Percentiles rank a stretch among this genome's conserved stretches.
phyloP scores from a whole-genome alignment of 2,888 invertebrate species.

The Chrysomela aeneicollis region DNA sequence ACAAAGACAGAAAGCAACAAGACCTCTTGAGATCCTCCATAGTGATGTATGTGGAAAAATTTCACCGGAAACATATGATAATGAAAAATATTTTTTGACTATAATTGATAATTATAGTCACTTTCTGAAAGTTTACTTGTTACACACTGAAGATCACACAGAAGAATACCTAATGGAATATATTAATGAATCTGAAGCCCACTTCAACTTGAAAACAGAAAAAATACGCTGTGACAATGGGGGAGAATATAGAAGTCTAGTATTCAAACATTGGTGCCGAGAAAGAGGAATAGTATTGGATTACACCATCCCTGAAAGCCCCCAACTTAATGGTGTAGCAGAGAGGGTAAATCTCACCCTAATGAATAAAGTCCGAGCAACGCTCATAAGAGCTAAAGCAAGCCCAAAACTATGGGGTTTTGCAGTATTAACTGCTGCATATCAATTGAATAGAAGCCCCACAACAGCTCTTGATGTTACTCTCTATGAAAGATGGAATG shows the following conservation, averaged over 20 bases:
- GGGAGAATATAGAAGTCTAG: neutral
- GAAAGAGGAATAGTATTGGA: no score
- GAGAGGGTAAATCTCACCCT: neutral
- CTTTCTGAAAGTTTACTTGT: no score
- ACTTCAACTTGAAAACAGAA: neutral
- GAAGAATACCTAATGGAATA: neutral
- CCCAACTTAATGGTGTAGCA: neutral
- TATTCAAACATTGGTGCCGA: no score
- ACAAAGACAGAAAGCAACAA: no score
- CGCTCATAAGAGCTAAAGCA: neutral
- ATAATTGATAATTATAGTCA: no score
- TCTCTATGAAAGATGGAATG: neutral
- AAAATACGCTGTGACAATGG: constrained; percentile 3
- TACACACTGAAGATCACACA: constrained; percentile 3
- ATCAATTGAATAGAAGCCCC: neutral
- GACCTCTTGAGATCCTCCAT: no score
- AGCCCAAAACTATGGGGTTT: neutral
- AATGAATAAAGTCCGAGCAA: neutral
- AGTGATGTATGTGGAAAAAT: no score
- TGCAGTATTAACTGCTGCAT: neutral
- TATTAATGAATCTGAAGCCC: neutral
- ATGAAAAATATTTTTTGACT: no score
- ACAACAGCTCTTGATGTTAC: neutral
- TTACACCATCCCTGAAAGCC: neutral
- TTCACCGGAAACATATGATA: no score